Base-by-base conservation (phyloP, 2,888 invertebrate genomes). In the Xylota sylvarum region DNA sequence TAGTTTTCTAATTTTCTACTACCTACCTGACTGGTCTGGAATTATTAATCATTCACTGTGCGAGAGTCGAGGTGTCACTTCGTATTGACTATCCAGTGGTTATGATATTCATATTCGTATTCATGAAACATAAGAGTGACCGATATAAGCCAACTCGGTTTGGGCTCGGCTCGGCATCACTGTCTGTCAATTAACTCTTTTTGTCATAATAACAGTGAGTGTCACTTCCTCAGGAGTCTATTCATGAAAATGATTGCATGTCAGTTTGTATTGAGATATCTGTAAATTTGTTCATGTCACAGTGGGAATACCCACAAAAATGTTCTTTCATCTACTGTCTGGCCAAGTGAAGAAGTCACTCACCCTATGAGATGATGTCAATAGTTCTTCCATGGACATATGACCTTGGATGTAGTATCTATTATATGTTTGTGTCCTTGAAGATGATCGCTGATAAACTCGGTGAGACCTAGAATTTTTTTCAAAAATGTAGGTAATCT, bases 1-100 rank as follows among this genome's bases (percentile, higher is more conserved):
- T 35, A 72, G 72, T 67, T 76, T 72, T 77, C 80, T 72, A 74
- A 74, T 80, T 69, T 72, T 73, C 62, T 50, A 58, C 56, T 78
- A 82, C 77, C 23, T 23, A 23, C 23, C 23, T 23, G 3, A 1
- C 86, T 78, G 76, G 56, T 72, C 56, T n/a, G 27, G 55, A 69
- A 32, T 74, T 62, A 69, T 85, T 70, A 76, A 85, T 80, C 72
- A 85, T 72, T 55, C 50, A 19, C 52, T 70, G 37, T 32, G 37
- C 37, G 48, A 52, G 48, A 52, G 60, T 35, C 56, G 40, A 80
- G 56, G 64, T 62, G 73, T 80, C 80, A 50, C 52, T 46, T 65
- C 9, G 48, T 35, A 64, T 72, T 46, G 35, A 6, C 48, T 27
- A 50, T 27, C 52, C 32, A 52, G 55, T 30, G 65, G 46, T 46